Evolutionary conservation across 2,888 invertebrate genomes (phyloP).

Genomic region (Chrysina gloriosa): DNA sequence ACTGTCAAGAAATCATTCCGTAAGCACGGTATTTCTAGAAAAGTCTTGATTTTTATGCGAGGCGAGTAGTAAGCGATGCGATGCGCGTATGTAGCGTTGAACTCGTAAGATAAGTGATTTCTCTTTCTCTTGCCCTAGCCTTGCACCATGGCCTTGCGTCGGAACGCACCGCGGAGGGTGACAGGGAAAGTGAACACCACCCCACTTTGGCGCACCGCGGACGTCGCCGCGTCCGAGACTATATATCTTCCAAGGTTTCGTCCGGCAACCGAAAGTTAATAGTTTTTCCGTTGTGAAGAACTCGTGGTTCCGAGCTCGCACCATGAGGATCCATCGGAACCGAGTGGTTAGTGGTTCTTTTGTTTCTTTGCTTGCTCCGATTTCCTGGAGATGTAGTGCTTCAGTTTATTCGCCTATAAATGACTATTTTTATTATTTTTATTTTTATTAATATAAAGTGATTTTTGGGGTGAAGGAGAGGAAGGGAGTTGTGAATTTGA

Average conservation of each 20-base stretch:
- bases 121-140: constrained; percentile 45
- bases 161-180: constrained; percentile 43
- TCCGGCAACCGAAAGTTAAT: constrained; percentile 53
- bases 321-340: constrained; percentile 73
- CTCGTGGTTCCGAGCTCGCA: constrained; percentile 58
- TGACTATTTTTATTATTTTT: too few species aligned
- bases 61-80: not conserved
- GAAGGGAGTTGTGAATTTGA: too few species aligned
- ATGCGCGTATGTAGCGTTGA: not conserved
- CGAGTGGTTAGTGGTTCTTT: constrained; percentile 69
- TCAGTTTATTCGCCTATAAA: too few species aligned
- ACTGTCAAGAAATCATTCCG: too few species aligned
- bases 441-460: too few species aligned
- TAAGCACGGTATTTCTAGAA: too few species aligned
- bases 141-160: constrained; percentile 57
- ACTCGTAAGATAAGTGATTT: constrained; percentile 28
- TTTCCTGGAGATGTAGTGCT: constrained; percentile 32
- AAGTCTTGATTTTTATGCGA: not conserved
- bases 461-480: too few species aligned
- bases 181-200: constrained; percentile 51
- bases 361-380: constrained; percentile 48
- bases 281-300: constrained; percentile 59
- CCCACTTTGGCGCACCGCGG: constrained; percentile 49
- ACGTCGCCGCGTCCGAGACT: constrained; percentile 52
- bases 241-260: constrained; percentile 53